phyloP scores from a whole-genome alignment of 2,888 invertebrate species.

The Polydrusus pterygomalis region DNA sequence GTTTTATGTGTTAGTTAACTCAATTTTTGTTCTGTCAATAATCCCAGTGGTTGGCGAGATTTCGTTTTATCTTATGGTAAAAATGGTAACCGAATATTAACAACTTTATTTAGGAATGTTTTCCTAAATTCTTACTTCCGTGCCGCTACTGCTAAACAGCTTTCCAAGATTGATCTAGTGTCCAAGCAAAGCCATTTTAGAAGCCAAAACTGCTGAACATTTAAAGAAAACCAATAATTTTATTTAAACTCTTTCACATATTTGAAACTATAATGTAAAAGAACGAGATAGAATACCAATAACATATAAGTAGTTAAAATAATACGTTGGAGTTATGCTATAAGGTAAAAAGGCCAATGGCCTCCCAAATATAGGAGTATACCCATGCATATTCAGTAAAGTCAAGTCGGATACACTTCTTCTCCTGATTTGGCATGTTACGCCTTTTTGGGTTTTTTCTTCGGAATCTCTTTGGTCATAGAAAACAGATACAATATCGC shows the following conservation, averaged over 20 bases:
- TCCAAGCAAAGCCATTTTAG: neutral
- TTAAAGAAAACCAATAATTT: conserved; percentile 1
- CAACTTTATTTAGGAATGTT: too few species aligned
- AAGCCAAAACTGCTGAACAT: neutral
- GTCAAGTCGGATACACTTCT: conserved; percentile 44
- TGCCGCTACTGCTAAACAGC: too few species aligned
- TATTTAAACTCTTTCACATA: neutral
- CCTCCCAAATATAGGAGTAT: conserved; percentile 37
- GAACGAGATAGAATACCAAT: conserved; percentile 21
- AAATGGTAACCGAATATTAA: too few species aligned
- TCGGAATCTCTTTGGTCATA: neutral
- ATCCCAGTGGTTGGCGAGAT: too few species aligned
- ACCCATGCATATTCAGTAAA: conserved; percentile 38
- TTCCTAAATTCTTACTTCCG: too few species aligned
- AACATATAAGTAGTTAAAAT: conserved; percentile 33
- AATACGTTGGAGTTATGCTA: conserved; percentile 25
- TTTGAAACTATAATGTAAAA: conserved; percentile 11
- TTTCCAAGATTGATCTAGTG: too few species aligned
- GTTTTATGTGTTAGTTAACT: too few species aligned
- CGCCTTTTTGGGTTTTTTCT: conserved; percentile 42
- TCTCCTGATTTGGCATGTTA: conserved; percentile 48
- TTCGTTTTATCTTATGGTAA: too few species aligned
- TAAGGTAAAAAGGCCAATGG: conserved; percentile 38
- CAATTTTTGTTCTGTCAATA: too few species aligned
- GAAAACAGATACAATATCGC: neutral